Percentiles rank a stretch among this genome's conserved stretches.
These are phyloP conservation scores for Paguma larvata DNA, from an alignment of 2,797 vertebrate genomes.

Conservation along the genomic window DNA sequence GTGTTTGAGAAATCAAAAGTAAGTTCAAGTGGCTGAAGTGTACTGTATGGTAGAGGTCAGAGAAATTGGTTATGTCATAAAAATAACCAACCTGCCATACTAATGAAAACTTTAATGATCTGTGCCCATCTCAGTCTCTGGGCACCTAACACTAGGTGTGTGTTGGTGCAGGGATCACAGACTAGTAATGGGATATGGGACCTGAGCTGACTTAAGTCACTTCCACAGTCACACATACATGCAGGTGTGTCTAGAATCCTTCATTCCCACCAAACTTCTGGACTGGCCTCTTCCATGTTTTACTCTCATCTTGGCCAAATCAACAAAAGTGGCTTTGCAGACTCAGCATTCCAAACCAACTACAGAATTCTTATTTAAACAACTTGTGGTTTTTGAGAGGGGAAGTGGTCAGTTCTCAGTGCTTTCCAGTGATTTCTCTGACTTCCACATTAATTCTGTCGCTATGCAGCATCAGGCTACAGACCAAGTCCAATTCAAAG, in stretches of 20 bases:
- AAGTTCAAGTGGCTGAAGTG: not conserved
- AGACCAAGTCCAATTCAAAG: not conserved
- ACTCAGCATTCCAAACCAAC: constrained; percentile 85
- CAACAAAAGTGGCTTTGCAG: constrained; percentile 68
- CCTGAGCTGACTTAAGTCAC: not conserved
- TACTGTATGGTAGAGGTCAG: not conserved
- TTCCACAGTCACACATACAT: not conserved
- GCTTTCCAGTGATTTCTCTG: not conserved
- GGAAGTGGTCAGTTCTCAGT: not conserved
- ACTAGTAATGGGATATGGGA: not conserved
- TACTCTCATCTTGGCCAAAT: not conserved
- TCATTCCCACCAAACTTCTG: not conserved
- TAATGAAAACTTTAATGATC: not conserved
- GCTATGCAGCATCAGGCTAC: not conserved
- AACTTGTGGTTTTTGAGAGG: constrained; percentile 42
- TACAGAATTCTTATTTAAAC: constrained; percentile 79
- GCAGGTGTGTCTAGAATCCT: not conserved
- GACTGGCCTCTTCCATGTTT: not conserved
- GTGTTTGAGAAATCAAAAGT: not conserved
- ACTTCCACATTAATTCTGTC: not conserved
- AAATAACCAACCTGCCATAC: not conserved
- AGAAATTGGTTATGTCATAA: not conserved
- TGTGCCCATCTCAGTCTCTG: not conserved
- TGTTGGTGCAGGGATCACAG: not conserved
- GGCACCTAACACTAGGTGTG: not conserved